Conservation (phyloP, 2,113 vertebrate genomes). For the Antidorcas marsupialis region DNA sequence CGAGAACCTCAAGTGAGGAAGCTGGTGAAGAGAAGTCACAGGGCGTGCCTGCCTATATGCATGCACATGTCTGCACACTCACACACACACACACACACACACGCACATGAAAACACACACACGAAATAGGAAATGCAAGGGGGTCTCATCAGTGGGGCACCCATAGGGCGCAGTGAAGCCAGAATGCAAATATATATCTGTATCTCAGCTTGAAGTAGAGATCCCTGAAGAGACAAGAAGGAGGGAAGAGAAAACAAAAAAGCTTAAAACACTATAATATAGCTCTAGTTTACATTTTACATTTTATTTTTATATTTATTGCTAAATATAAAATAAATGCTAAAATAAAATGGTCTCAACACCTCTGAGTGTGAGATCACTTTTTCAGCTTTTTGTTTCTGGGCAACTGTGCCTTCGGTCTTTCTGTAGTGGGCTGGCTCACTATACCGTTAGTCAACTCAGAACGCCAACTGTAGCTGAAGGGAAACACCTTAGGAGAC, state of each 20-base stretch:
- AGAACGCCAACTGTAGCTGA: not conserved
- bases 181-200: not conserved
- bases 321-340: not conserved
- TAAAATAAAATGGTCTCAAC: not conserved
- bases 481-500: conserved; percentile 42
- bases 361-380: not conserved
- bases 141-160: fast-evolving
- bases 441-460: not conserved
- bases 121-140: not conserved
- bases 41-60: fast-evolving
- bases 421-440: not conserved
- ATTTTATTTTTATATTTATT: not conserved
- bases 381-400: not conserved
- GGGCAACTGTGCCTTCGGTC: not conserved
- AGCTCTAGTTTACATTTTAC: not conserved
- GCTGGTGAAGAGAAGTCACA: not conserved
- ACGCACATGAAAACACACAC: not conserved
- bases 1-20: not conserved
- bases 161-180: not conserved
- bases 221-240: not conserved
- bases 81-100: fast-evolving
- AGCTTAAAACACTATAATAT: not conserved
- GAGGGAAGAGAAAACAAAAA: too few relatives aligned
- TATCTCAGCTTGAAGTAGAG: not conserved
- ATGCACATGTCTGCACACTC: fast-evolving